Conservation (phyloP, 64 coral and sea anemone species). For the Exaiptasia diaphana region DNA sequence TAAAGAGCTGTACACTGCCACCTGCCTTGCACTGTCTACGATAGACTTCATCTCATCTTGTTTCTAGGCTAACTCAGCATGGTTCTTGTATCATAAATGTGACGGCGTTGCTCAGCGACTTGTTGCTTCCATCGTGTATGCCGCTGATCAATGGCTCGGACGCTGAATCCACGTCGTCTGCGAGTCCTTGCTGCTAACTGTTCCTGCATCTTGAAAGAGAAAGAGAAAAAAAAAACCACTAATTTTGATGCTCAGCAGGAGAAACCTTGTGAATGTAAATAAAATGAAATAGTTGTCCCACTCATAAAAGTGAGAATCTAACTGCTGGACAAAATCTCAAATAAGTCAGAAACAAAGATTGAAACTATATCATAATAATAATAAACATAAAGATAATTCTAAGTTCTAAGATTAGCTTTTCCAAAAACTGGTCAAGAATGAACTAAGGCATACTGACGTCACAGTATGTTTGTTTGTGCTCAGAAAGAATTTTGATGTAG, state of each 20-base stretch:
- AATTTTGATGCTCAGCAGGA: too few species aligned
- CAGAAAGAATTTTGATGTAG: too few species aligned
- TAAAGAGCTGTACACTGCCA: background rate
- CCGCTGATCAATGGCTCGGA: constrained; percentile 26
- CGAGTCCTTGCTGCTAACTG: constrained; percentile 5
- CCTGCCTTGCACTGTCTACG: background rate
- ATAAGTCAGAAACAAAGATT: too few species aligned
- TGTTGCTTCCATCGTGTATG: constrained; percentile 55
- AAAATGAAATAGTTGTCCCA: too few species aligned
- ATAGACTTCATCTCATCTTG: background rate
- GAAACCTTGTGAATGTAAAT: too few species aligned
- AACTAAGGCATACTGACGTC: too few species aligned
- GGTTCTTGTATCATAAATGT: constrained; percentile 55
- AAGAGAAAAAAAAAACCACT: too few species aligned
- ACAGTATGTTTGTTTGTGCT: too few species aligned
- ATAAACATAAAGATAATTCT: too few species aligned
- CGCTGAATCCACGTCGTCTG: background rate
- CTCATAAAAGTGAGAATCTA: background rate
- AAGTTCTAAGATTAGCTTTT: too few species aligned
- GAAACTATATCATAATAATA: too few species aligned
- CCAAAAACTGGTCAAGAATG: too few species aligned
- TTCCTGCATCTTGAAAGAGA: constrained; percentile 45
- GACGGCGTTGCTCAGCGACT: constrained; percentile 53
- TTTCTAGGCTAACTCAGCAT: constrained; percentile 51
- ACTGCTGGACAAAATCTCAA: background rate